Evolutionary conservation across 2,888 invertebrate species (phyloP), one percentile per base, ranked within the genome.

Genomic region (Brachyptera putata): DNA sequence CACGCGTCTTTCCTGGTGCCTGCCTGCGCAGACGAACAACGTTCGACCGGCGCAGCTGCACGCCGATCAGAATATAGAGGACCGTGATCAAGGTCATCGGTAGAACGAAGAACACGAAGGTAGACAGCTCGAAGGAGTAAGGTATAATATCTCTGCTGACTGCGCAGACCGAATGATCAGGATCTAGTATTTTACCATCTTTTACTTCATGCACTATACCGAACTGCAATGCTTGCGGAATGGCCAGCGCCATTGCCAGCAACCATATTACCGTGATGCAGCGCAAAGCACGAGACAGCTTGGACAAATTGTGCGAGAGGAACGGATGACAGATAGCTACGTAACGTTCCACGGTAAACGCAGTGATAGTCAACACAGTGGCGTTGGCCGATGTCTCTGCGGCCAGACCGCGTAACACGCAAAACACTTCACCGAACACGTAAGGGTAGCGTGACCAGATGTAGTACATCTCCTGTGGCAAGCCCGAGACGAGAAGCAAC

Each of bases 221-320:
- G 68, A 89, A 89, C 71, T 91, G 87, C 69, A 89, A 82, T 1
- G 88, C 90, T 74, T 88, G 89, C 0, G 93, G 89, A 61, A 89
- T 76, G 60, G 92, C 86, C 58, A 86, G 78, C 68, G 85, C 78
- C 68, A 91, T 73, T 1, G 92, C 89, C 56, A 88, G 74, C 5
- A 89, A 71, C 94, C 94, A 95, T 68, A 93, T 87, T 3, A 82
- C 72, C n/a, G 81, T 71, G 56, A 86, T 79, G 66, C 88, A 86
- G 67, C 88, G 84, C 56, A 91, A 82, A 1, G 91, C 92, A 60
- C 95, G 80, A 24, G 88, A 87, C 37, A 93, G 76, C 68, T 91
- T 90, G 1, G 91, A 91, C 81, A 91, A 85, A 2, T 88, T 89
- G 71, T 91, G 91, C 1, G 87, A 84, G 70, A 85, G 79, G 69